A percentile compares a stretch with the other conserved stretches of the same genome.
These are phyloP conservation scores for Cyphomyrus plagiostoma DNA, from an alignment of 2,113 vertebrate species.

Conservation along the genomic window DNA sequence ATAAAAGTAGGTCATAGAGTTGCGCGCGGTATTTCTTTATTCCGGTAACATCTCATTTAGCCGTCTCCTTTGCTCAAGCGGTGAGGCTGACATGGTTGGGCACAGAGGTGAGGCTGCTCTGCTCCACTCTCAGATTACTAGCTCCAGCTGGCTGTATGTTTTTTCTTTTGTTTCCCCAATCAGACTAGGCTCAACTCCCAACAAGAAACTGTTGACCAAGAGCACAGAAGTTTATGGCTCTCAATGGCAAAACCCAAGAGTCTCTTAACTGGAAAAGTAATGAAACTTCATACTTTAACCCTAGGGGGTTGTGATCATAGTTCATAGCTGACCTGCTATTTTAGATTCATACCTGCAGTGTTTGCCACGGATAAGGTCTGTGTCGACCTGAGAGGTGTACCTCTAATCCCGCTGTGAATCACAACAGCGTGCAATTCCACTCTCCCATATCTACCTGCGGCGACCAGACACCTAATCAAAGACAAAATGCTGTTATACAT, in stretches of 20 bases:
- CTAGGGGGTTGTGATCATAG: background rate
- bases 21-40: background rate
- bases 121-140: background rate
- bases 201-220: background rate
- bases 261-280: background rate
- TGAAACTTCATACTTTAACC: background rate
- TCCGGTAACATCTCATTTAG: background rate
- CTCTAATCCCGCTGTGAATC: background rate
- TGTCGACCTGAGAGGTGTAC: background rate
- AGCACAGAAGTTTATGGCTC: background rate
- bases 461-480: background rate
- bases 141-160: background rate
- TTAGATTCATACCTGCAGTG: background rate
- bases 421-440: background rate
- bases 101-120: background rate
- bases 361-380: background rate
- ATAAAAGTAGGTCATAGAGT: slow-evolving; percentile 16
- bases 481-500: background rate
- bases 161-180: background rate
- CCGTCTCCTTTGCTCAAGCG: background rate
- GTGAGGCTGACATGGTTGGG: background rate
- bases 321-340: background rate
- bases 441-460: background rate
- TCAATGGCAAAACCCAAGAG: background rate
- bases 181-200: background rate